phyloP scores from a whole-genome alignment of 2,797 vertebrate genomes.

The Spinus pinus region DNA sequence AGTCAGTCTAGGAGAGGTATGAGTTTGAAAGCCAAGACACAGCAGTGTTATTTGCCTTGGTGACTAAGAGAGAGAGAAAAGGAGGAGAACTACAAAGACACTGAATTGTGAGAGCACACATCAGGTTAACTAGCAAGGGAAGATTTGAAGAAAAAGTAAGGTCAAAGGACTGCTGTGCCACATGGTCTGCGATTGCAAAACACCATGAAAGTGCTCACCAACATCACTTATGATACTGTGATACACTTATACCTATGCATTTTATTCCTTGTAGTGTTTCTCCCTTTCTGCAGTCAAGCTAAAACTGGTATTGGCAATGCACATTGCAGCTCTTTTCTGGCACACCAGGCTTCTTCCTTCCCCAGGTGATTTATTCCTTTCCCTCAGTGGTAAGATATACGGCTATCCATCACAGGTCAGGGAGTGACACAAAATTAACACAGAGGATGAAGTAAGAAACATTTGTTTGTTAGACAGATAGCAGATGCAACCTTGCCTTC shows the following conservation, averaged over 20 bases:
- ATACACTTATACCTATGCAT: not conserved
- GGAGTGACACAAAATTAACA: not conserved
- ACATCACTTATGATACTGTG: rapidly evolving
- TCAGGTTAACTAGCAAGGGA: not conserved
- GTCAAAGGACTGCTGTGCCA: not conserved
- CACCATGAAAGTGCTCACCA: rapidly evolving
- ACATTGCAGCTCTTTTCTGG: not conserved
- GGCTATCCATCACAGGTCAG: not conserved
- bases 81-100: not conserved
- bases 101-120: not conserved
- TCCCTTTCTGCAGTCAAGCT: not conserved
- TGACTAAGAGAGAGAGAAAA: not conserved
- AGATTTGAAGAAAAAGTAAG: not conserved
- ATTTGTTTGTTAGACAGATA: not conserved
- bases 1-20: not conserved
- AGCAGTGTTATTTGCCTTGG: not conserved
- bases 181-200: not conserved
- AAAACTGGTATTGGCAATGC: not conserved
- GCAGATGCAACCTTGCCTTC: not conserved
- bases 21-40: not conserved
- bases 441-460: not conserved
- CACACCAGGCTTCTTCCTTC: not conserved
- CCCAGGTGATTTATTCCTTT: not conserved
- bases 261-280: not conserved
- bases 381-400: not conserved